A percentile compares a stretch with the other conserved stretches of the same genome.
Conservation (phyloP, 2,797 vertebrate species). For the Cuniculus paca region DNA sequence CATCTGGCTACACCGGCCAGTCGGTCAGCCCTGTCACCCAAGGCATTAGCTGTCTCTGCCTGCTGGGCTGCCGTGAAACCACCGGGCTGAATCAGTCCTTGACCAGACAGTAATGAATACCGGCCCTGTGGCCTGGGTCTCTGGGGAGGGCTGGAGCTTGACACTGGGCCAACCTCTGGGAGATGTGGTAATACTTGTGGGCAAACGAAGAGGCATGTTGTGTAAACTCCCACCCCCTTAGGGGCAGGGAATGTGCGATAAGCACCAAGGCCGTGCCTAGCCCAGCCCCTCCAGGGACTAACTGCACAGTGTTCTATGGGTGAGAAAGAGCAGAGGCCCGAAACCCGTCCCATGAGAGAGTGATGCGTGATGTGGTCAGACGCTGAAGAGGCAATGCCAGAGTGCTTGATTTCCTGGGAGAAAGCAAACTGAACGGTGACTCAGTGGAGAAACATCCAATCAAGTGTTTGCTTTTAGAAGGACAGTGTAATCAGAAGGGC, state of each 20-base stretch:
- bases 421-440: conserved; percentile 44
- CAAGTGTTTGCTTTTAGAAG: conserved; percentile 63
- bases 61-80: background rate
- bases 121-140: background rate
- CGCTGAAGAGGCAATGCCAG: background rate
- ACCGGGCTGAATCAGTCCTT: conserved; percentile 16
- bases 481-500: background rate
- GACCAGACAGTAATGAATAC: conserved; percentile 33
- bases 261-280: background rate
- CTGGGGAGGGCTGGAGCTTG: background rate
- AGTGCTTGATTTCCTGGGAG: conserved; percentile 65
- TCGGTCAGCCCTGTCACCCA: background rate
- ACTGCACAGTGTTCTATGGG: background rate
- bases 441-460: conserved; percentile 52
- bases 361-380: background rate
- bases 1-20: background rate
- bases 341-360: background rate
- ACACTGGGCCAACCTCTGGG: background rate
- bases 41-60: background rate
- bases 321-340: background rate
- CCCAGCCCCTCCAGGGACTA: background rate
- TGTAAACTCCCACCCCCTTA: background rate
- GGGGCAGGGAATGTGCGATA: background rate
- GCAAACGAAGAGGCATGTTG: background rate
- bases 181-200: background rate